Conservation (phyloP, 1,140 invertebrate genomes). For the Cherax destructor region DNA sequence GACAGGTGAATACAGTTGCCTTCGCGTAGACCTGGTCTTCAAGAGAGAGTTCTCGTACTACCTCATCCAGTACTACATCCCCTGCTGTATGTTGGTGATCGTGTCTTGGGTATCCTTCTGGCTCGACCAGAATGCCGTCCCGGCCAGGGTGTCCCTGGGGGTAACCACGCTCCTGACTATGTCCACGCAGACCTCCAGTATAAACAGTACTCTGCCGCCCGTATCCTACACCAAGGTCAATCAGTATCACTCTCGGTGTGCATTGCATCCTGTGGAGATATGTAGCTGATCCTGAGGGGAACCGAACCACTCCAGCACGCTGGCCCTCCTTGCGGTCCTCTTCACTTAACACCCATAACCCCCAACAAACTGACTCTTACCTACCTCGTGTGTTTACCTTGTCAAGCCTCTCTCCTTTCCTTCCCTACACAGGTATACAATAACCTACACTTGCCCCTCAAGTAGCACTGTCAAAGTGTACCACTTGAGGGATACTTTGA, state of each 20-base stretch:
- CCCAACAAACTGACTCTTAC: neutral
- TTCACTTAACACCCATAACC: neutral
- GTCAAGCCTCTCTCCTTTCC: neutral
- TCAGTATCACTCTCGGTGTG: slow-evolving; percentile 58
- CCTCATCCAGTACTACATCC: slow-evolving; percentile 97
- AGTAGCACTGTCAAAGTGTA: neutral
- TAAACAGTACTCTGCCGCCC: slow-evolving; percentile 96
- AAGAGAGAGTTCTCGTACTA: slow-evolving; percentile 99
- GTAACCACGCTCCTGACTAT: slow-evolving; percentile 97
- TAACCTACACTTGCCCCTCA: neutral
- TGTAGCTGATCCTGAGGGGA: slow-evolving; percentile 4
- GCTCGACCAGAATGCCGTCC: slow-evolving; percentile 97
- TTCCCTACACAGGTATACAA: neutral
- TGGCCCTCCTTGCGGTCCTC: neutral
- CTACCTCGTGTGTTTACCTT: neutral
- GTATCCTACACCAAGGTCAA: slow-evolving; percentile 97
- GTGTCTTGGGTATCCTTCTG: slow-evolving; percentile 95
- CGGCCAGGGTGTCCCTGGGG: slow-evolving; percentile 94
- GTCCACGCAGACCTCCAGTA: slow-evolving; percentile 97
- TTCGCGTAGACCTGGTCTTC: slow-evolving; percentile 96
- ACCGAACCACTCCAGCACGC: slow-evolving; percentile 8
- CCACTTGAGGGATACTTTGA: neutral
- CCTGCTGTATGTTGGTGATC: slow-evolving; percentile 91
- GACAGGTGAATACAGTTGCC: slow-evolving; percentile 85
- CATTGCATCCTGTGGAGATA: slow-evolving; percentile 48